Conservation (phyloP, 2,888 invertebrate species). For the Ptychoptera contaminata region DNA sequence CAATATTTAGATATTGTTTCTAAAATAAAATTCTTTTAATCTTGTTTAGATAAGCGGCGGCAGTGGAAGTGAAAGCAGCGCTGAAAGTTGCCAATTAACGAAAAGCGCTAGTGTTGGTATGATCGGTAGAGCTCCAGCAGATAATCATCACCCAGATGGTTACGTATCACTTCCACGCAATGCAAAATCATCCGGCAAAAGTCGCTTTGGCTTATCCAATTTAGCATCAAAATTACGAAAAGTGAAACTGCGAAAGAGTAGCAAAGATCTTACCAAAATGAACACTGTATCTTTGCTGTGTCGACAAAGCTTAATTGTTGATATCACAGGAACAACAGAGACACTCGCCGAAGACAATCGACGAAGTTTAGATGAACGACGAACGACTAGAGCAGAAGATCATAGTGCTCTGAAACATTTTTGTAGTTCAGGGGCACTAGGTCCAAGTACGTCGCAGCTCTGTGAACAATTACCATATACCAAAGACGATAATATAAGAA, state of each 20-base stretch:
- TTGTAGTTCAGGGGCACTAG: too few species aligned
- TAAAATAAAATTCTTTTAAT: not conserved
- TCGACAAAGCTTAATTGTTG: conserved; percentile 57
- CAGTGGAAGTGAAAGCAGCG: conserved; percentile 43
- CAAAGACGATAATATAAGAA: too few species aligned
- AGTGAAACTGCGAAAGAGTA: conserved; percentile 32
- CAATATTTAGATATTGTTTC: too few species aligned
- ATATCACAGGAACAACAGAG: conserved; percentile 22
- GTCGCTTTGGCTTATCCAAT: conserved; percentile 35
- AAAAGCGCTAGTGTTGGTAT: conserved; percentile 67
- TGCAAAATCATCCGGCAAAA: conserved; percentile 23
- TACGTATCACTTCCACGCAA: conserved; percentile 37
- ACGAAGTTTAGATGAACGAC: too few species aligned
- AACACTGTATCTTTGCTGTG: conserved; percentile 55
- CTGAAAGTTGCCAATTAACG: conserved; percentile 36
- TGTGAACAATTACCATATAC: too few species aligned
- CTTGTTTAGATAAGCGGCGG: conserved; percentile 24
- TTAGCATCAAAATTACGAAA: conserved; percentile 44
- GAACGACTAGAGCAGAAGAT: too few species aligned
- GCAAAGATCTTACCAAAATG: conserved; percentile 24
- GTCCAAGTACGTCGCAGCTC: too few species aligned
- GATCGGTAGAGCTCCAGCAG: conserved; percentile 32
- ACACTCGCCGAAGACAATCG: not conserved
- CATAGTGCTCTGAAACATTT: too few species aligned
- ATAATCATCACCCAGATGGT: conserved; percentile 26